Conservation (phyloP, 2,888 invertebrate species). For the Exephanes ischioxanthus region DNA sequence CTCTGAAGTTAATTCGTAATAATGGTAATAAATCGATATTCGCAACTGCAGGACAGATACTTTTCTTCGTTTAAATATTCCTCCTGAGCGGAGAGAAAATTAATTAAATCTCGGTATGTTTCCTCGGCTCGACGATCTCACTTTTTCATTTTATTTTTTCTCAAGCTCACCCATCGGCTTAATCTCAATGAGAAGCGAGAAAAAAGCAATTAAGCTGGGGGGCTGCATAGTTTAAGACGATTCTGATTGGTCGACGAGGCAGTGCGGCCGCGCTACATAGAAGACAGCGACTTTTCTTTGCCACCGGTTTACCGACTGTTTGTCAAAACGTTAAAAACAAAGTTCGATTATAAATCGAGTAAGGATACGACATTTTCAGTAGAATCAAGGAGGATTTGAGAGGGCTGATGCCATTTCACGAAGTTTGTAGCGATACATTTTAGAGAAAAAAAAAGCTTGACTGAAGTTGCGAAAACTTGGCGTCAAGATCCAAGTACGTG, state of each 20-base stretch:
- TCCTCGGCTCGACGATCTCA: constrained; percentile 15
- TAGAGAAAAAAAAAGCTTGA: constrained; percentile 42
- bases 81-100: constrained; percentile 43
- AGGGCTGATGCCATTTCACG: not conserved
- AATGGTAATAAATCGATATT: constrained; percentile 15
- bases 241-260: constrained; percentile 67
- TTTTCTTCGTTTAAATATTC: constrained; percentile 19
- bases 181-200: constrained; percentile 76
- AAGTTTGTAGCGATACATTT: constrained; percentile 41
- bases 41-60: not conserved
- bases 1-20: not conserved
- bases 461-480: constrained; percentile 51
- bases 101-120: constrained; percentile 61
- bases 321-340: constrained; percentile 82
- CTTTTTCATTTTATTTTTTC: constrained; percentile 28
- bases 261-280: constrained; percentile 59
- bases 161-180: constrained; percentile 64
- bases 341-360: constrained; percentile 37
- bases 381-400: not conserved
- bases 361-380: not conserved
- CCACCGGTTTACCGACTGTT: constrained; percentile 65
- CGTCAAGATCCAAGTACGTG: constrained; percentile 62
- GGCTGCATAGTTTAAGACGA: constrained; percentile 72
- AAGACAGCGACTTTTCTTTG: constrained; percentile 59
- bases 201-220: constrained; percentile 76